Percentiles rank a stretch among this genome's conserved stretches.
Conservation (phyloP, 2,797 vertebrate species). For the Ctenochaetus hawaiiensis region DNA sequence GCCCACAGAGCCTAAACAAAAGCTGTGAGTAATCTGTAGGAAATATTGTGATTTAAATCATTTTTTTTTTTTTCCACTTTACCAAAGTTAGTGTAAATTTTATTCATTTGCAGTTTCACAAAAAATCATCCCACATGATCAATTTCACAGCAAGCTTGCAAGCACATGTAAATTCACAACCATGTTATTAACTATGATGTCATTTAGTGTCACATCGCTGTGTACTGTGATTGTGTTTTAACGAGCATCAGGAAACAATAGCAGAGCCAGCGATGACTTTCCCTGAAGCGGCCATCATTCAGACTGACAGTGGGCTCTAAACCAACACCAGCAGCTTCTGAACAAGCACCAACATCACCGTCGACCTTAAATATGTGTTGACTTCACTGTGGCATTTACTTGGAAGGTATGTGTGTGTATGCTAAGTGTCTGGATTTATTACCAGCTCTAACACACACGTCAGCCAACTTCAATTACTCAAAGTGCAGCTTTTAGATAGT, state of each 20-base stretch:
- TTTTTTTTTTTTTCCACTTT: neutral
- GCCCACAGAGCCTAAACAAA: constrained; percentile 4
- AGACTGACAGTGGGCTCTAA: neutral
- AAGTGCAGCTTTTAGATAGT: constrained; percentile 14
- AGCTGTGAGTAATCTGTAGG: constrained; percentile 20
- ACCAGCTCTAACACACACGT: neutral
- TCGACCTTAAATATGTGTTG: neutral
- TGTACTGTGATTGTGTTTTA: constrained; percentile 9
- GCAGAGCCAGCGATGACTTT: constrained; percentile 7
- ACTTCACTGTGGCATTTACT: constrained; percentile 4
- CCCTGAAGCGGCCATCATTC: constrained; percentile 27
- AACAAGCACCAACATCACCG: constrained; percentile 1
- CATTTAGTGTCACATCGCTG: constrained; percentile 10
- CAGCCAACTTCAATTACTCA: constrained; percentile 3
- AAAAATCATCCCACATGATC: constrained; percentile 14
- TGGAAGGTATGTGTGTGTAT: neutral
- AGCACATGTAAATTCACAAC: constrained; percentile 29
- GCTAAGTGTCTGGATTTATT: neutral
- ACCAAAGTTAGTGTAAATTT: neutral
- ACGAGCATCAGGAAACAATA: constrained; percentile 18
- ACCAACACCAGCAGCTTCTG: constrained; percentile 31
- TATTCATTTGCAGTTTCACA: constrained; percentile 10
- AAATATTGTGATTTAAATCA: constrained; percentile 21
- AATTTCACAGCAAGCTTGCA: constrained; percentile 45
- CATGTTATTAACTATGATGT: neutral